phyloP scores from a whole-genome alignment of 2,113 vertebrate species.

The Lanius ludovicianus region DNA sequence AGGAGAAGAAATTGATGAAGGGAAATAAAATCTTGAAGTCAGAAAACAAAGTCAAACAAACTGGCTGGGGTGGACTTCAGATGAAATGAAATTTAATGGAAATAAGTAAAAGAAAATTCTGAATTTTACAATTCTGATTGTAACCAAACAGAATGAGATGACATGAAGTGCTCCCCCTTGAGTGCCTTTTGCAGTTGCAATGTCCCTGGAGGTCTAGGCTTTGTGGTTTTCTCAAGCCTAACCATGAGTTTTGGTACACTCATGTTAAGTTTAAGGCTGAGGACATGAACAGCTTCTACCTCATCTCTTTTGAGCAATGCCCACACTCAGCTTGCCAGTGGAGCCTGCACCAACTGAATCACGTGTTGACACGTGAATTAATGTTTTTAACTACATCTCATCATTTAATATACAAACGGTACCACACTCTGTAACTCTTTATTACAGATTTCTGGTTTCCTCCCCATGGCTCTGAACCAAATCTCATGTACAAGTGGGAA shows the following conservation, averaged over 20 bases:
- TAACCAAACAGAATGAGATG: neutral
- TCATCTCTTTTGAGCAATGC: rapidly evolving
- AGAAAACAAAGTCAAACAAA: neutral
- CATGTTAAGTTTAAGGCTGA: neutral
- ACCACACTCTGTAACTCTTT: neutral
- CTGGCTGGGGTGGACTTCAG: neutral
- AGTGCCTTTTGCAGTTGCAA: neutral
- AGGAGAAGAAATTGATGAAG: neutral
- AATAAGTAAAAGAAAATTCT: neutral
- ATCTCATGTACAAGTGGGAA: constrained; percentile 14
- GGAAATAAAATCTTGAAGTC: neutral
- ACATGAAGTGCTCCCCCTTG: neutral
- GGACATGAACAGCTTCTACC: neutral
- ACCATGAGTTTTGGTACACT: neutral
- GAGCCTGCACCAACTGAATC: neutral
- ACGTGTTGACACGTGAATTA: neutral
- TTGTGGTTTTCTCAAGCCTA: neutral
- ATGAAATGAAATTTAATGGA: neutral
- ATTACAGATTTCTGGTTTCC: neutral
- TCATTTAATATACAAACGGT: neutral
- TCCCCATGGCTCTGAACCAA: neutral
- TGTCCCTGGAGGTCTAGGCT: neutral
- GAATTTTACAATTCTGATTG: neutral
- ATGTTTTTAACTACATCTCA: neutral
- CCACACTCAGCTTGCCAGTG: neutral